Base-by-base conservation (phyloP, 2,888 invertebrate genomes). In the Ophion ellenae region DNA sequence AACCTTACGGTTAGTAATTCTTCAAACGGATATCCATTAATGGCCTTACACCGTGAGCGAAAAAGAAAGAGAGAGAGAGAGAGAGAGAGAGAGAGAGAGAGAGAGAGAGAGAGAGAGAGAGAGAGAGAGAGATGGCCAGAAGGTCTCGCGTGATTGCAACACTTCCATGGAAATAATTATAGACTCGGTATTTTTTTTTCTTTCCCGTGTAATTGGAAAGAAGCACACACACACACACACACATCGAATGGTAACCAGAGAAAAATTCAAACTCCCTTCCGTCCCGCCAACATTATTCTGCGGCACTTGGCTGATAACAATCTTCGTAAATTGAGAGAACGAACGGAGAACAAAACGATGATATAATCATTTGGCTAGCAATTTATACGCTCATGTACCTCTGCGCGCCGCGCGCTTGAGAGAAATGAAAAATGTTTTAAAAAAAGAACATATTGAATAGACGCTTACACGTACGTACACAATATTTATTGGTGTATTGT, bases 111-210 rank as follows among this genome's bases (percentile, higher is more conserved):
- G 76, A 57, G 28, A n/a, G 28, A 24, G 47, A 28, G 40, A 45
- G 69, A 78, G 59, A 53, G 53, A 66, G 53, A 63, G 63, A 63
- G 64, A 57, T 36, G 66, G 77, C 40, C 57, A 20, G 61, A 61
- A 75, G 70, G 73, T 73, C 83, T 79, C 61, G 76, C 75, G 76
- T 85, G 67, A 79, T 77, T 85, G 82, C 85, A 82, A 70, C 70
- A 82, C 79, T 85, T 85, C 45, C 85, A 66, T 66, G 64, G 59
- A 80, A 85, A 85, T 85, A 85, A 82, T 85, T 85, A 85, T 85
- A 76, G 79, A 69, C 83, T 61, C 40, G 7, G 61, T 11, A 77
- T 71, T 69, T 67, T 70, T 67, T 74, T 73, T 66, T 47, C 57
- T 67, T 74, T 59, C 40, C 63, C 45, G 11, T 36, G 76, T 71